phyloP scores from a whole-genome alignment of 2,888 invertebrate species.

The Agonopterix alstromeriana region DNA sequence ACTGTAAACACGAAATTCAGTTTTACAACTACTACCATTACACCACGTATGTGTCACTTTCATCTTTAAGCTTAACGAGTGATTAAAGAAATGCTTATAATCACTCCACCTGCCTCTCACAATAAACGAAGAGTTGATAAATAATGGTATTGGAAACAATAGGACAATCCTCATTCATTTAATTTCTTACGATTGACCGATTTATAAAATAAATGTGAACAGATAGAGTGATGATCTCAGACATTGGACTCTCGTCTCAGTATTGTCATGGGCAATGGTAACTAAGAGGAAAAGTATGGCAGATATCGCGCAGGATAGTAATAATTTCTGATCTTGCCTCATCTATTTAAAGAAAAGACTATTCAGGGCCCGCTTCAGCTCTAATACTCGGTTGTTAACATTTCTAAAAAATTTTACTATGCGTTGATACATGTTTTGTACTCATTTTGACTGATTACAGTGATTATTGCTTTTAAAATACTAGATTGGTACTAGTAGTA shows the following conservation, averaged over 20 bases:
- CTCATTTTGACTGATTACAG: not conserved
- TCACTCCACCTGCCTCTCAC: not conserved
- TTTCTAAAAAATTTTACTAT: not conserved
- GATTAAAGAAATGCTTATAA: not conserved
- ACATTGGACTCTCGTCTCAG: not conserved
- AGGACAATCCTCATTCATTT: slow-evolving; percentile 10
- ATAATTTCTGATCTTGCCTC: slow-evolving; percentile 24
- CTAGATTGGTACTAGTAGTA: no score
- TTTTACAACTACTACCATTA: no score
- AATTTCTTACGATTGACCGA: not conserved
- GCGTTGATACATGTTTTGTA: not conserved
- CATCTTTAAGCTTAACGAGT: no score
- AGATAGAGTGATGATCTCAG: not conserved
- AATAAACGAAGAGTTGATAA: not conserved
- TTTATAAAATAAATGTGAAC: not conserved
- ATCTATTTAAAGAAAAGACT: slow-evolving; percentile 1
- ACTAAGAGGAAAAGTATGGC: slow-evolving; percentile 14
- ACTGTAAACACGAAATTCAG: no score
- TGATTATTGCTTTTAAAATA: not conserved
- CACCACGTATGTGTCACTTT: no score
- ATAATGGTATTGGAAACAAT: slow-evolving; percentile 3
- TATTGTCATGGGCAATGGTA: slow-evolving; percentile 22
- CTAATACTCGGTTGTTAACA: not conserved
- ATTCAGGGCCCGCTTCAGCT: slow-evolving; percentile 2
- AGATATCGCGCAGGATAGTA: slow-evolving; percentile 7